Evolutionary conservation across 2,113 vertebrate species (phyloP).

Genomic region (Megaceryle torquata): DNA sequence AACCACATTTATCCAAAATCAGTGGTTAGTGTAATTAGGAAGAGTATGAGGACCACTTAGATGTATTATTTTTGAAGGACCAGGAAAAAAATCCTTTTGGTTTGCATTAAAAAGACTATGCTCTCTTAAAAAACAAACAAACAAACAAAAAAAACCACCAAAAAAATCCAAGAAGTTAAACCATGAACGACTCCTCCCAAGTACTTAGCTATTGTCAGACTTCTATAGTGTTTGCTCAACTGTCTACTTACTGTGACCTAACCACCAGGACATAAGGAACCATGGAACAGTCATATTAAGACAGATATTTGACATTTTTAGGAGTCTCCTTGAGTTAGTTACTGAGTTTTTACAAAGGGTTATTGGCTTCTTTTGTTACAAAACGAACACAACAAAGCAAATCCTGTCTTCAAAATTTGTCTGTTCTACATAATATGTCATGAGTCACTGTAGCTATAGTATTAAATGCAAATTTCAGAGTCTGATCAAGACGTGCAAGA

Average conservation of each 20-base stretch:
- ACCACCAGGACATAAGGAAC: neutral
- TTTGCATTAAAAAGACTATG: neutral
- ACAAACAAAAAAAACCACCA: too few relatives aligned
- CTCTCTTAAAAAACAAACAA: neutral
- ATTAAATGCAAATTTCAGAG: neutral
- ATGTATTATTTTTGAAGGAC: constrained; percentile 7
- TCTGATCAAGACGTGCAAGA: neutral
- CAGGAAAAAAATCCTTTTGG: neutral
- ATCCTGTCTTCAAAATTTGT: neutral
- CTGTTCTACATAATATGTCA: neutral
- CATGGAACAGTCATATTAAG: neutral
- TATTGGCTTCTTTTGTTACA: neutral
- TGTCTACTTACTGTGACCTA: neutral
- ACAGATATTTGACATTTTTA: neutral
- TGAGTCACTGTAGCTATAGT: neutral
- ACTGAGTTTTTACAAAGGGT: neutral
- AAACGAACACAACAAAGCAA: neutral
- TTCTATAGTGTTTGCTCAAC: neutral
- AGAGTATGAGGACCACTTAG: neutral
- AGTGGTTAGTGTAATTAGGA: neutral
- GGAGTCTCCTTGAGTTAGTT: neutral
- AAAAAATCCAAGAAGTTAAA: neutral
- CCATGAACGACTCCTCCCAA: neutral
- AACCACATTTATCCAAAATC: constrained; percentile 20
- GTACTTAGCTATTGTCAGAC: neutral